A percentile compares a stretch with the other conserved stretches of the same genome.
These are phyloP conservation scores for Motacilla alba DNA, from an alignment of 2,113 vertebrate species.

Conservation along the genomic window DNA sequence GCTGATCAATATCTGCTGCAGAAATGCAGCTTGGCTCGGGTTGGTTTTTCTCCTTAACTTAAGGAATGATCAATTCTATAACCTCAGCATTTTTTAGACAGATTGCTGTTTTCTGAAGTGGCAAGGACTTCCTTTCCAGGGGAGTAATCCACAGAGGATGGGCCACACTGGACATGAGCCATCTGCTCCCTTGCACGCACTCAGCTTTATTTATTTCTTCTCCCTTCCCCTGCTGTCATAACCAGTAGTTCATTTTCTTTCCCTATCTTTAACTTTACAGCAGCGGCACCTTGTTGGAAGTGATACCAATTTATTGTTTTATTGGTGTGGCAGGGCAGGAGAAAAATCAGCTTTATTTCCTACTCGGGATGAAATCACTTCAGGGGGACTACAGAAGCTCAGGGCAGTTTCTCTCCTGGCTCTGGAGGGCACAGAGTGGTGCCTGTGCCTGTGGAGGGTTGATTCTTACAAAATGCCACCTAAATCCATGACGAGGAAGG, in stretches of 20 bases:
- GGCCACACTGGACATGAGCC: background rate
- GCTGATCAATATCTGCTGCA: background rate
- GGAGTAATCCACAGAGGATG: background rate
- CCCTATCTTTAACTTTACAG: background rate
- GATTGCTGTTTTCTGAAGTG: background rate
- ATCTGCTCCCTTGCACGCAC: background rate
- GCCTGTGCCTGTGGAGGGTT: fast-evolving
- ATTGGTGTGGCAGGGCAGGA: background rate
- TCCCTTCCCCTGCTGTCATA: background rate
- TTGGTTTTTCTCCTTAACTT: background rate
- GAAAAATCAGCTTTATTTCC: background rate
- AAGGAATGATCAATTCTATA: background rate
- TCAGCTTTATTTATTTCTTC: background rate
- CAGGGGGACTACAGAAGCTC: background rate
- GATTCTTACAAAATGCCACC: background rate
- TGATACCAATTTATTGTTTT: slow-evolving; percentile 18
- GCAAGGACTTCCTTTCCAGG: background rate
- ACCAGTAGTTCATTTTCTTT: slow-evolving; percentile 46
- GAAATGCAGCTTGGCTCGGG: background rate
- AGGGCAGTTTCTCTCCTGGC: fast-evolving
- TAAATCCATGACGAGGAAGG: background rate
- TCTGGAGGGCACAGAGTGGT: background rate
- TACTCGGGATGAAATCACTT: background rate
- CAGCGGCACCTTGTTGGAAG: background rate
- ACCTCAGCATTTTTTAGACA: background rate